These are phyloP conservation scores for Aegithalos caudatus DNA, from an alignment of 2,113 vertebrate genomes.

Conservation along the genomic window DNA sequence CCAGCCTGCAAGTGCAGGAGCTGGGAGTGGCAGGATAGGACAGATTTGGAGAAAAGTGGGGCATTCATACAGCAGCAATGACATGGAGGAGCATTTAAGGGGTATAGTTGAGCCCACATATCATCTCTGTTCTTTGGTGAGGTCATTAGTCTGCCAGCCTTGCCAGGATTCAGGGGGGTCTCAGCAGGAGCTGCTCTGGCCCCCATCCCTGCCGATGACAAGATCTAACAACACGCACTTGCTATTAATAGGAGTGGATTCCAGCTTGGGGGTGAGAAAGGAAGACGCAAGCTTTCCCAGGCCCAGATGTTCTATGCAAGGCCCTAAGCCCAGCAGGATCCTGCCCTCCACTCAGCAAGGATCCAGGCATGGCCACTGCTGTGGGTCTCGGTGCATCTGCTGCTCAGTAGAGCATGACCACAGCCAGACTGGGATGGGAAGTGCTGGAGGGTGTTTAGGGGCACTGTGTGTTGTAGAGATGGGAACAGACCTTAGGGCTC, in stretches of 20 bases:
- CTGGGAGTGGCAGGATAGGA: accelerated
- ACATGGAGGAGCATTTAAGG: not conserved
- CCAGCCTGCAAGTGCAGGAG: accelerated
- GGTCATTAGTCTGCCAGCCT: not conserved
- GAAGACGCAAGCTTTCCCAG: slow-evolving; percentile 28
- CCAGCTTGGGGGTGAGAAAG: slow-evolving; percentile 44
- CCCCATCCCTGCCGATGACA: not conserved
- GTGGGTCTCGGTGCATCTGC: not conserved
- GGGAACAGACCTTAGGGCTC: not conserved
- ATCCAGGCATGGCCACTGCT: not conserved
- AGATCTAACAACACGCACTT: not conserved
- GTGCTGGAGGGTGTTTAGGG: not conserved
- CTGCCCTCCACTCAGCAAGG: not conserved
- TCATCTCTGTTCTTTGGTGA: not conserved
- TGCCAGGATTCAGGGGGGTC: accelerated
- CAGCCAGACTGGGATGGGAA: not conserved
- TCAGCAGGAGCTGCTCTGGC: accelerated
- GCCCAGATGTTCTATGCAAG: not conserved
- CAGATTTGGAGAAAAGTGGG: accelerated
- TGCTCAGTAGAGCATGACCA: not conserved
- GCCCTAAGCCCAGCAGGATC: not conserved
- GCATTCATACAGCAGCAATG: not conserved
- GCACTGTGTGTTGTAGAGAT: not conserved
- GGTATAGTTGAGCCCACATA: accelerated
- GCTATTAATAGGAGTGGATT: slow-evolving; percentile 50